Evolutionary conservation across 2,888 invertebrate genomes (phyloP).

Genomic region (Athripsodes cinereus): DNA sequence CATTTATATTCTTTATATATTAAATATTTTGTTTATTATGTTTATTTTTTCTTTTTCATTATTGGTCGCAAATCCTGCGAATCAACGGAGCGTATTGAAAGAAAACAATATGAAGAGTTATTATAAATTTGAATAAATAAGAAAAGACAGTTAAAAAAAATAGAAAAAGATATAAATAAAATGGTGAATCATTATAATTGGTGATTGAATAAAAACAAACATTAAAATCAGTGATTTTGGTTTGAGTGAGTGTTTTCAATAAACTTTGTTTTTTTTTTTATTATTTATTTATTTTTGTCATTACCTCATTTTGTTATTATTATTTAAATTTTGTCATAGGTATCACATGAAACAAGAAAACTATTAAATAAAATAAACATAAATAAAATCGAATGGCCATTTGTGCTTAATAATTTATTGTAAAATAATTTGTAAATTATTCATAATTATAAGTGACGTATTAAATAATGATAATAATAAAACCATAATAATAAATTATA

Average conservation of each 20-base stretch:
- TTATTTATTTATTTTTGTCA: background rate
- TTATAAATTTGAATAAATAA: slow-evolving; percentile 3
- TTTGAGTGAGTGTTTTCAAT: background rate
- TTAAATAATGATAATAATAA: background rate
- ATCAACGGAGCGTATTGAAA: slow-evolving; percentile 24
- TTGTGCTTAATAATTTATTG: background rate
- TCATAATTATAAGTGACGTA: background rate
- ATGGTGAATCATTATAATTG: background rate
- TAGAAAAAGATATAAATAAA: no score
- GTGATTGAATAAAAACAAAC: background rate
- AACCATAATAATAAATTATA: no score
- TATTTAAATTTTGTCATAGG: slow-evolving; percentile 13
- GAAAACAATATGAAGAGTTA: slow-evolving; percentile 11
- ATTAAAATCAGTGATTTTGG: background rate
- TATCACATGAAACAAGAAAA: slow-evolving; percentile 26
- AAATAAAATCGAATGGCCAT: background rate
- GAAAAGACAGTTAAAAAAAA: background rate
- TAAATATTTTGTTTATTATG: background rate
- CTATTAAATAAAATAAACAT: slow-evolving; percentile 13
- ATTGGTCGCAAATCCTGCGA: slow-evolving; percentile 25
- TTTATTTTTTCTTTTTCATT: slow-evolving; percentile 13
- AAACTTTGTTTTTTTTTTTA: background rate
- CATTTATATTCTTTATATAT: background rate
- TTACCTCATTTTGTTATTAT: slow-evolving; percentile 3
- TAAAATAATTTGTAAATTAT: background rate